Percentiles rank a stretch among this genome's conserved stretches.
These are phyloP conservation scores for Ceratitis capitata DNA, from an alignment of 1,140 invertebrate genomes.

Conservation along the genomic window DNA sequence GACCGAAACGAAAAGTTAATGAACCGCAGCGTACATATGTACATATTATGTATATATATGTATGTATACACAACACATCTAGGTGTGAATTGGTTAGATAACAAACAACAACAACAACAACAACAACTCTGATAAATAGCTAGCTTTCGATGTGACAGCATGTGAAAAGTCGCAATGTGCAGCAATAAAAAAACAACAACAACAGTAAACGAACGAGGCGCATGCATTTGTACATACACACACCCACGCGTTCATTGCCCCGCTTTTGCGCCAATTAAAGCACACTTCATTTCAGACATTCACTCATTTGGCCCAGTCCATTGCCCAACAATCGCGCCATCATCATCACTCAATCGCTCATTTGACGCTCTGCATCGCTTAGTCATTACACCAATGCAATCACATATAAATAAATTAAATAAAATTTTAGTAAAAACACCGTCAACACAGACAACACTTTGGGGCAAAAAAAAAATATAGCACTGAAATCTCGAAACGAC, in stretches of 20 bases:
- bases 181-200: background rate
- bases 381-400: conserved; percentile 13
- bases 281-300: background rate
- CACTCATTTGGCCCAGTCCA: background rate
- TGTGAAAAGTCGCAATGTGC: background rate
- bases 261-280: background rate
- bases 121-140: background rate
- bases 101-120: background rate
- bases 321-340: background rate
- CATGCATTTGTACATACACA: background rate
- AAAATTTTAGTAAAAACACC: background rate
- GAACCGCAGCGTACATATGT: conserved; percentile 5
- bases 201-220: background rate
- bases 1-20: conserved; percentile 17
- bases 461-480: too few relatives aligned
- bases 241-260: conserved; percentile 21
- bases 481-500: too few relatives aligned
- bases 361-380: background rate
- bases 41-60: too few relatives aligned
- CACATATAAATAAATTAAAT: background rate
- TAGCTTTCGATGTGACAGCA: background rate
- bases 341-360: background rate
- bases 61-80: background rate
- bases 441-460: background rate
- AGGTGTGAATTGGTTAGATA: conserved; percentile 28